Base-by-base conservation (phyloP, 2,888 invertebrate genomes). In the Callyntrura guangdongensis region DNA sequence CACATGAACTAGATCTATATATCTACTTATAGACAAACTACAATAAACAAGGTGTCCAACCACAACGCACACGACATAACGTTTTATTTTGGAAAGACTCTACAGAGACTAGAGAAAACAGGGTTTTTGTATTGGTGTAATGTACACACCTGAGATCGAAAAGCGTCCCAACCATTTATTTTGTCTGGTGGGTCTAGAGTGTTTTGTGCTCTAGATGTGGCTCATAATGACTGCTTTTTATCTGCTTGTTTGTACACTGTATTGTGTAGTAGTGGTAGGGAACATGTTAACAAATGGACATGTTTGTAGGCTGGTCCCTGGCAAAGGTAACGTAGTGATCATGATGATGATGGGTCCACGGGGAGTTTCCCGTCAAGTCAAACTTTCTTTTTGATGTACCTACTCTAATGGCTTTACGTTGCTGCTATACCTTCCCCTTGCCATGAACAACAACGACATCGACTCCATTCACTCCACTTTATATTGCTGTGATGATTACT, bases 321-420 rank as follows among this genome's bases (percentile, higher is more conserved):
- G 77, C 25, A 53, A 47, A 77, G 77, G 77, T 77, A 69, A 11
- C 36, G 14, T 36, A 36, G 22, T 67, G 25, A 74, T 74, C 45
- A 81, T 81, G 36, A 81, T 81, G 36, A 61, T 81, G 61, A 61
- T 81, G 81, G 81, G 81, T 61, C 81, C 45, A 59, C 45, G 81
- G 81, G 81, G 81, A 81, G 81, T 81, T 81, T 81, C 59, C 81
- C 59, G 61, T 36, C 81, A 81, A 81, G 79, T 79, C 79, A 79
- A 61, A 81, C 59, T 61, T 81, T 61, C 81, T 61, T 36, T 56
- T 81, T 81, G 49, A 77, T 20, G 17, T 77, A 77, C 77, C 77
- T 77, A 53, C 77, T 45, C 49, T 77, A 77, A 77, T 77, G 77
- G 77, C 27, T 22, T 22, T 36, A 36, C 25, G n/a, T 9, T 67